Evolutionary conservation across 2,888 invertebrate species (phyloP).

Genomic region (Mythimna ferrago): DNA sequence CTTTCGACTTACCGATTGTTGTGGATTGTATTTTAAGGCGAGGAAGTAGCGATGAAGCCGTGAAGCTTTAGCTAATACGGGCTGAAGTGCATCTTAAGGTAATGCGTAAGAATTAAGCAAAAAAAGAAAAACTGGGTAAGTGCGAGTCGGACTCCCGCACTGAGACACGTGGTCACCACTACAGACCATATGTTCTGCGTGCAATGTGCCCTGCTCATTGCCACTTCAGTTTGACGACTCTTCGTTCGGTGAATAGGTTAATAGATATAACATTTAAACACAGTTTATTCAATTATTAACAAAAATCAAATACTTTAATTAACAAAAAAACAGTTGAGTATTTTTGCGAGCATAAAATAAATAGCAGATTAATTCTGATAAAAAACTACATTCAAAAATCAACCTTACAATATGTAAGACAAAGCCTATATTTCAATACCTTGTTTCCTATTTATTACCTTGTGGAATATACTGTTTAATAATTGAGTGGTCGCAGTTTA

Average conservation of each 20-base stretch:
- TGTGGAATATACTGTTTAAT: constrained; percentile 4
- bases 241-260: not conserved
- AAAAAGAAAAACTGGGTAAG: no score
- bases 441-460: not conserved
- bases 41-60: not conserved
- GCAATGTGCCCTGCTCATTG: no score
- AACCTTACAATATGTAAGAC: fast-evolving
- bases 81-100: no score
- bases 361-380: constrained; percentile 12
- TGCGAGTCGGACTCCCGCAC: no score
- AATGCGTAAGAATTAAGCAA: no score
- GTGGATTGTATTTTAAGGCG: constrained; percentile 6
- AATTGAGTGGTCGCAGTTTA: constrained; percentile 51
- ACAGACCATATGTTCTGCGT: no score
- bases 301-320: constrained; percentile 7
- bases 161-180: no score
- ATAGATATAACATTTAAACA: not conserved
- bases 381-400: constrained; percentile 1
- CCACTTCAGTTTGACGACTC: no score
- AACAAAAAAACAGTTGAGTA: constrained; percentile 3
- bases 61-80: not conserved
- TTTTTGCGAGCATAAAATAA: constrained; percentile 8
- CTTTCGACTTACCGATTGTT: constrained; percentile 28
- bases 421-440: constrained; percentile 7
- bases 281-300: constrained; percentile 2